Conservation (phyloP, 2,888 invertebrate genomes). For the Argyresthia albistria region DNA sequence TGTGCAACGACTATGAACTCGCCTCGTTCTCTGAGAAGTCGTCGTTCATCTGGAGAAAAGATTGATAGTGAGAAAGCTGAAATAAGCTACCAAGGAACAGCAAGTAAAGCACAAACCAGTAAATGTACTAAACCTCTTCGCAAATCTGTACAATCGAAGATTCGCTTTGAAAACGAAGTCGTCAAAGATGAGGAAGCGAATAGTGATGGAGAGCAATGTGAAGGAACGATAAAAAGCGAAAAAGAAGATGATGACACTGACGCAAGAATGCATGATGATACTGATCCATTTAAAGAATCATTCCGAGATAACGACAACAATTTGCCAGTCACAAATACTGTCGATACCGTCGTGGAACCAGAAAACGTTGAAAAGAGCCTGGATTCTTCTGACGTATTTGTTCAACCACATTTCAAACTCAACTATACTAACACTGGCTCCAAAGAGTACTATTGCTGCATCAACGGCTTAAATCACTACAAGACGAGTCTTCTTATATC, state of each 20-base stretch:
- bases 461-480: slow-evolving; percentile 50
- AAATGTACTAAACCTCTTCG: neutral
- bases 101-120: slow-evolving; percentile 4
- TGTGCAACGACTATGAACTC: slow-evolving; percentile 14
- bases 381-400: slow-evolving; percentile 14
- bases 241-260: slow-evolving; percentile 7
- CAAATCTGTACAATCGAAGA: slow-evolving; percentile 33
- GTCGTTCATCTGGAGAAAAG: slow-evolving; percentile 16
- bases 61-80: neutral
- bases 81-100: neutral
- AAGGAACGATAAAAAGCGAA: slow-evolving; percentile 6
- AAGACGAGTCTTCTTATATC: slow-evolving; percentile 50
- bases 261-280: neutral
- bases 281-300: neutral
- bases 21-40: slow-evolving; percentile 29
- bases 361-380: neutral
- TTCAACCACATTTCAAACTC: slow-evolving; percentile 48
- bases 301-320: neutral
- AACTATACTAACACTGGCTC: slow-evolving; percentile 29
- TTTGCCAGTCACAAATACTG: neutral
- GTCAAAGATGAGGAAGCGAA: neutral
- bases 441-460: slow-evolving; percentile 54
- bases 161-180: slow-evolving; percentile 35
- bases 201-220: too few species aligned
- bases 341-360: neutral